These are phyloP conservation scores for Rattus rattus DNA, from an alignment of 2,113 vertebrate genomes.

Conservation along the genomic window DNA sequence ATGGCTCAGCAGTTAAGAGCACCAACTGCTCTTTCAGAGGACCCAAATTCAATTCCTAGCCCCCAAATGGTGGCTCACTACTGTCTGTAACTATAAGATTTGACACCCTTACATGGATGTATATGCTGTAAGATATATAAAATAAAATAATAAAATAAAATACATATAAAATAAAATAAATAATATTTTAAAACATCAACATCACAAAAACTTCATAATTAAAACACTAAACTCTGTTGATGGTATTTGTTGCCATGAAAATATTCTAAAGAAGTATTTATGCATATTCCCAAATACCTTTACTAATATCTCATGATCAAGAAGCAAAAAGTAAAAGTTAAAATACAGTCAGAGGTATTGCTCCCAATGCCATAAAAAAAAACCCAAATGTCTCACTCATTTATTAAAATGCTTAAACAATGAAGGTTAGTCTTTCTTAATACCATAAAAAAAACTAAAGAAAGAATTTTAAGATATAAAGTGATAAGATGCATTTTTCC, in stretches of 20 bases:
- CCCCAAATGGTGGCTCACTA: neutral
- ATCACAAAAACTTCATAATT: slow-evolving; percentile 39
- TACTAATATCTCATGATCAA: neutral
- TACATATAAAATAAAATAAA: neutral
- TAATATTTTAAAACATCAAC: neutral
- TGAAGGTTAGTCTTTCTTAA: neutral
- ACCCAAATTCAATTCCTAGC: neutral
- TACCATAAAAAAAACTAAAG: slow-evolving; percentile 58
- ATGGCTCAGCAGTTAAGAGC: neutral
- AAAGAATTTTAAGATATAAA: neutral
- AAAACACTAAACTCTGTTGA: slow-evolving; percentile 6
- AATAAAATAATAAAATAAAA: neutral
- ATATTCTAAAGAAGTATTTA: slow-evolving; percentile 17
- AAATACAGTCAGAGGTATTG: slow-evolving; percentile 46
- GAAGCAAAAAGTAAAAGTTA: neutral
- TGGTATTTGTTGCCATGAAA: neutral
- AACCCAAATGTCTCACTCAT: neutral
- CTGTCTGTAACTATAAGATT: neutral
- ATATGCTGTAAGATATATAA: neutral
- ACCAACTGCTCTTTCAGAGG: neutral
- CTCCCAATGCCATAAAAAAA: slow-evolving; percentile 5
- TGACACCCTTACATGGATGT: neutral
- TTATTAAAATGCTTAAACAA: neutral
- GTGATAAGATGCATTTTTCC: neutral
- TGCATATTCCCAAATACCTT: slow-evolving; percentile 4